phyloP scores from a whole-genome alignment of 2,113 vertebrate genomes.

The Ailurus styani region DNA sequence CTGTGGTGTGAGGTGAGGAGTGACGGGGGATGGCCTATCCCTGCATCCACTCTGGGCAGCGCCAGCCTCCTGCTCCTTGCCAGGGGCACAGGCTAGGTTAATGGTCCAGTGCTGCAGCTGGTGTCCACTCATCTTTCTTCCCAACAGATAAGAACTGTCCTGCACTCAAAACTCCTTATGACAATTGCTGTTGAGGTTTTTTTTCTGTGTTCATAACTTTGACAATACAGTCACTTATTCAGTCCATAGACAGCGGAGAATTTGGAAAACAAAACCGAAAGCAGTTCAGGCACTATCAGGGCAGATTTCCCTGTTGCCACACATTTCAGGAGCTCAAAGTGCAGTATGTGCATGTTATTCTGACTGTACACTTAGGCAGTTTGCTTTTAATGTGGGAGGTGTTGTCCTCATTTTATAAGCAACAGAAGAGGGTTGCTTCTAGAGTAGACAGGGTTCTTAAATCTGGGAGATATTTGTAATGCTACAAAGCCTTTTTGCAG shows the following conservation, averaged over 20 bases:
- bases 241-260: background rate
- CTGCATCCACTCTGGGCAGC: no score
- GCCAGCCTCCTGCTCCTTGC: background rate
- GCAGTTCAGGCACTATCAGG: background rate
- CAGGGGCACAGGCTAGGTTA: background rate
- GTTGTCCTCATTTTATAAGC: background rate
- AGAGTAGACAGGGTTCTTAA: background rate
- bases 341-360: background rate
- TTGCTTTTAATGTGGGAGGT: background rate
- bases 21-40: accelerated
- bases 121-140: background rate
- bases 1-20: no score
- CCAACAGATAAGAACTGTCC: background rate
- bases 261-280: constrained; percentile 16
- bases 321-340: background rate
- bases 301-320: background rate
- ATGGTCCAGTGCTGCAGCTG: background rate
- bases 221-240: background rate
- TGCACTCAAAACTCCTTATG: background rate
- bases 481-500: constrained; percentile 38
- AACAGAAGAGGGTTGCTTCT: background rate
- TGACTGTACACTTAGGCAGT: background rate
- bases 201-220: background rate
- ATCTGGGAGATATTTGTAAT: constrained; percentile 28
- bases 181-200: background rate